A percentile compares a stretch with the other conserved stretches of the same genome.
These are phyloP conservation scores for Burhinus bistriatus DNA, from an alignment of 2,113 vertebrate species.

Conservation along the genomic window DNA sequence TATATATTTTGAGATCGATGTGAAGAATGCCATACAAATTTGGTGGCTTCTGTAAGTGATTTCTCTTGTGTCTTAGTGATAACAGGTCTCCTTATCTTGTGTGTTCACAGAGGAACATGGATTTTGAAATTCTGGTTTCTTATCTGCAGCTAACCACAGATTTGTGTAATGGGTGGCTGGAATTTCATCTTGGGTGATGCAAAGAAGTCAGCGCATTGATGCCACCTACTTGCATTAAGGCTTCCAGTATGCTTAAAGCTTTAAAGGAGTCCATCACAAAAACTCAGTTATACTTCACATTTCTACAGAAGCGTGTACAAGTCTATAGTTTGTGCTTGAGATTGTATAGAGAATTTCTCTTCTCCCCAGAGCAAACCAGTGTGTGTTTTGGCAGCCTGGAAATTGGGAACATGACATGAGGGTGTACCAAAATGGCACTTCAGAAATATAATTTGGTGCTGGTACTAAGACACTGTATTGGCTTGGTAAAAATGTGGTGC, in stretches of 20 bases:
- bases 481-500: background rate
- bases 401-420: fast-evolving
- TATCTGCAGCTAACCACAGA: background rate
- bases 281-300: background rate
- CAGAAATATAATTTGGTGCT: background rate
- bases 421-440: background rate
- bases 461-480: background rate
- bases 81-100: background rate
- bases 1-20: background rate
- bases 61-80: background rate
- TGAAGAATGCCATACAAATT: background rate
- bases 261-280: background rate
- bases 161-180: background rate
- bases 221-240: background rate
- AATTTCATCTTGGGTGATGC: background rate
- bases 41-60: background rate
- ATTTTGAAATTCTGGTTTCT: background rate
- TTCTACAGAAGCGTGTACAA: background rate
- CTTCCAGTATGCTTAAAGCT: background rate
- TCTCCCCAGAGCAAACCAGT: background rate
- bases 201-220: background rate
- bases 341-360: background rate
- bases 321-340: background rate
- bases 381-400: background rate
- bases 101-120: background rate